Base-by-base conservation (phyloP, 2,113 vertebrate genomes). In the Melanotaenia duboulayi region DNA sequence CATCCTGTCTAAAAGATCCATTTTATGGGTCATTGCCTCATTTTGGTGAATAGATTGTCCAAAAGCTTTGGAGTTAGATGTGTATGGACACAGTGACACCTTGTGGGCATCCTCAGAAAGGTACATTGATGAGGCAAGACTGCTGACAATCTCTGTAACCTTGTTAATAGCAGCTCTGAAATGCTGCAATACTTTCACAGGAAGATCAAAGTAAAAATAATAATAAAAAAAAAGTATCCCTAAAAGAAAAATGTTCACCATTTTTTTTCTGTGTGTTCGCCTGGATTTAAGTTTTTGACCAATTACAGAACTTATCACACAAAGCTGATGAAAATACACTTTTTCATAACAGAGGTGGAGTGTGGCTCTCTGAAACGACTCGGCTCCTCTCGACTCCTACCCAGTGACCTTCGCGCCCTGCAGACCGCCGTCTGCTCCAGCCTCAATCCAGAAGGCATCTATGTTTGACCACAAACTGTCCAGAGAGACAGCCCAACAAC, bases 391-490 rank as follows among this genome's bases (percentile, higher is more conserved):
- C 93, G 96, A 24, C 96, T 96, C 37, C 93, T 99, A 57, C 96
- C 96, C 83, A 96, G 93, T 57, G 94, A 97, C 86, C 95, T 98
- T 28, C 95, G 96, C 12, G 90, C 95, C 56, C 95, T 99, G 2
- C 96, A 98, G 88, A 96, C 94, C 75, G 91, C 94, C 2, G 78
- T 94, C 52, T 95, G 95, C 0, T 96, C 96, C 62, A 95, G 94
- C 71, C 96, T 98, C 81, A 97, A 98, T 91, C 97, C 97, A 0
- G 97, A 98, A 79, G 97, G 97, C 87, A 97, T 99, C 92, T 99
- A 99, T 5, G 97, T 99, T 80, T 99, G 94, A 96, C 84, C 74
- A 54, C 35, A 9, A 57, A 19, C 65, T 35, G 12, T 62, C 74
- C 17, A 42, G 50, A 37, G 12, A 60, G 35, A 52, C 54, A 20